Percentiles rank a stretch among this genome's conserved stretches.
Conservation (phyloP, 2,113 vertebrate species). For the Ginglymostoma cirratum region DNA sequence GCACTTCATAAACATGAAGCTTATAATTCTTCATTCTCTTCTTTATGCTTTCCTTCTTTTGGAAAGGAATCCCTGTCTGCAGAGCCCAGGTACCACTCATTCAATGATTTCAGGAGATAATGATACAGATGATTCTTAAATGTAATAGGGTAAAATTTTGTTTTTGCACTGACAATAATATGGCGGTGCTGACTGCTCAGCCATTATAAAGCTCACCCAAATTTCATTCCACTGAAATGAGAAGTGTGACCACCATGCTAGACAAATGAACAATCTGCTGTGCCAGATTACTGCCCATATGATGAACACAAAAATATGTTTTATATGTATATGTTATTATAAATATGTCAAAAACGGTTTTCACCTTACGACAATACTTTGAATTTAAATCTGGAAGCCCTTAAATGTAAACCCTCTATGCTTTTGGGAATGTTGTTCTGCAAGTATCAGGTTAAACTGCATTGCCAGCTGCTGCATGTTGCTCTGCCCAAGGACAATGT, state of each 20-base stretch:
- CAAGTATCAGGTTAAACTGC: neutral
- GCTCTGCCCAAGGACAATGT: neutral
- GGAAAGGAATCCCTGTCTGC: slow-evolving; percentile 14
- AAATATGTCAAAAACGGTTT: neutral
- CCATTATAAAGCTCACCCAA: neutral
- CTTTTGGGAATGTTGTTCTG: neutral
- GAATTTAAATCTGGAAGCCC: neutral
- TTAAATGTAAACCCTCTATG: neutral
- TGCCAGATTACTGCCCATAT: neutral
- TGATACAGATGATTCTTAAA: neutral
- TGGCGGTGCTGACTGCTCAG: neutral
- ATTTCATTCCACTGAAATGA: neutral
- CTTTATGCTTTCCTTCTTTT: slow-evolving; percentile 30
- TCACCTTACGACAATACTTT: neutral
- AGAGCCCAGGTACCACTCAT: slow-evolving; percentile 18
- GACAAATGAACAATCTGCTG: neutral
- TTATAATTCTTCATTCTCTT: slow-evolving; percentile 24
- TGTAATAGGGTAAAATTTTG: neutral
- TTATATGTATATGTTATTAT: neutral
- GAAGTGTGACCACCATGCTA: no score
- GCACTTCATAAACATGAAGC: neutral
- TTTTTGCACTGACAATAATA: neutral
- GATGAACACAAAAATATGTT: neutral
- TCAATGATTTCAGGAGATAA: slow-evolving; percentile 16
- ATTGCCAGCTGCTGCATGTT: neutral